phyloP scores from a whole-genome alignment of 1,140 invertebrate genomes.

The Sitobion miscanthi region DNA sequence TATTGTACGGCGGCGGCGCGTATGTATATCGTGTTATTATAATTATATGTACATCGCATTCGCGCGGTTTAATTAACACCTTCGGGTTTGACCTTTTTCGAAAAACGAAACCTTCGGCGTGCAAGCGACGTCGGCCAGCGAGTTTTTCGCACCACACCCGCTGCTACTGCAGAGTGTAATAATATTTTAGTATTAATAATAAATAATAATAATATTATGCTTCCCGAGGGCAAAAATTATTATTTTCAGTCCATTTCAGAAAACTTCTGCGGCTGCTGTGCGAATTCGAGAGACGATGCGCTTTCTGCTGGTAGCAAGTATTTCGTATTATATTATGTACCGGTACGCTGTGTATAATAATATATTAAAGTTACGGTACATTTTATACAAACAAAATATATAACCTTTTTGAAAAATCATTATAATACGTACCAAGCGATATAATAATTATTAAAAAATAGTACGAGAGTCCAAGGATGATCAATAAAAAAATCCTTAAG shows the following conservation, averaged over 20 bases:
- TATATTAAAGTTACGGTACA: no score
- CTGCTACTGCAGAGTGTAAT: not conserved
- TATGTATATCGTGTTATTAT: not conserved
- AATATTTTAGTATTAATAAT: not conserved
- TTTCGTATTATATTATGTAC: not conserved
- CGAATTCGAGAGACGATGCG: not conserved
- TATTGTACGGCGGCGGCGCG: no score
- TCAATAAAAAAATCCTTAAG: no score
- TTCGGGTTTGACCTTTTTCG: not conserved
- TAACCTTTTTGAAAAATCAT: no score
- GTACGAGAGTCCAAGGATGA: no score
- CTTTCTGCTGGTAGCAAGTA: not conserved
- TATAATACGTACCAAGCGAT: no score
- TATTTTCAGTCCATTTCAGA: not conserved
- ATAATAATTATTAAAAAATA: no score
- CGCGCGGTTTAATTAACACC: conserved; percentile 16
- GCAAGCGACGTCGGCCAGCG: not conserved
- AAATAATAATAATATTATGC: not conserved
- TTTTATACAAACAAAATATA: no score
- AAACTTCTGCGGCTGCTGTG: not conserved
- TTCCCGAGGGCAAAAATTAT: not conserved
- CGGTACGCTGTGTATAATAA: not conserved
- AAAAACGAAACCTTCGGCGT: not conserved
- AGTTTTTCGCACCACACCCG: not conserved
- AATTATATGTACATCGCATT: not conserved